Conservation (phyloP, 2,113 vertebrate species). For the Callipepla californica region DNA sequence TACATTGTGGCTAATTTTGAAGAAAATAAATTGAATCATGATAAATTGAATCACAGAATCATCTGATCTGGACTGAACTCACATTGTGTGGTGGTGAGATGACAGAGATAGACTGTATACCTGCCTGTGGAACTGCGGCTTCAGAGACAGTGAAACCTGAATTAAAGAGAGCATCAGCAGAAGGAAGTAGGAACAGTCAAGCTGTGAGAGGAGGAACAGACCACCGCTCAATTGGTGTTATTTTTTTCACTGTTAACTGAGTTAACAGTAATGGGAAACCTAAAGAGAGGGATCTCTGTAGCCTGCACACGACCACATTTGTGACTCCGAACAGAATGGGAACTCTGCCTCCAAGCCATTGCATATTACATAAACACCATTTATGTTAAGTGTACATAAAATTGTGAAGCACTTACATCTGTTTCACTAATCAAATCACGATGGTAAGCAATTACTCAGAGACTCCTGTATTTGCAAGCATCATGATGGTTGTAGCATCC, state of each 20-base stretch:
- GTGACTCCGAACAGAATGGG: neutral
- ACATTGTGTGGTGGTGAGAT: neutral
- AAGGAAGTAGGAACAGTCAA: neutral
- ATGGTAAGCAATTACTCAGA: neutral
- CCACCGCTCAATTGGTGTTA: too few species aligned
- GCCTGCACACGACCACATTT: neutral
- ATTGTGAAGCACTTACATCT: neutral
- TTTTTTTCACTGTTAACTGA: neutral
- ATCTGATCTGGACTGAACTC: neutral
- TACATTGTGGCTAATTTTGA: neutral
- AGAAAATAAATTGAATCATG: neutral
- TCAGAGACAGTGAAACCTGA: neutral
- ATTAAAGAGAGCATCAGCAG: neutral
- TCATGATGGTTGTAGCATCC: neutral
- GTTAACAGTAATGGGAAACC: neutral
- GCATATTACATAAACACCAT: neutral
- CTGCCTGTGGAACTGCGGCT: neutral
- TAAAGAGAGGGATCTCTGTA: neutral
- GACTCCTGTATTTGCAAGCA: neutral
- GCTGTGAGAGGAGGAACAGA: neutral
- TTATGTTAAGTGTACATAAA: neutral
- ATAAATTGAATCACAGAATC: neutral
- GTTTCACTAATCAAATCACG: neutral
- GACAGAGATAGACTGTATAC: neutral
- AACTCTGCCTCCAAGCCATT: neutral